phyloP scores from a whole-genome alignment of 2,888 invertebrate genomes.

The Exocentrus adspersus region DNA sequence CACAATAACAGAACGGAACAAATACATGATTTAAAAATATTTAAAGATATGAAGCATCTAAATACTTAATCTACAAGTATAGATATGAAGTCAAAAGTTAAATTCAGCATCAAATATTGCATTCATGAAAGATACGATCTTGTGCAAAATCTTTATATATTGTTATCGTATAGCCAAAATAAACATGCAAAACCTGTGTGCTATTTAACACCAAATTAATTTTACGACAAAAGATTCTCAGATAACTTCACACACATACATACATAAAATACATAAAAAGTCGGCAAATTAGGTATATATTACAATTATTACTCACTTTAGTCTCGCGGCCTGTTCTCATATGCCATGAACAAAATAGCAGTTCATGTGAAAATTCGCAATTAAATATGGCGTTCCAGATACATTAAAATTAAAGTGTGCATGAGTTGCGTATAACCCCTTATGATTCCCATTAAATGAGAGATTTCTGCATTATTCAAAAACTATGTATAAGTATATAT shows the following conservation, averaged over 20 bases:
- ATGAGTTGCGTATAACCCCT: too few species aligned
- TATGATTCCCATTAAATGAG: too few species aligned
- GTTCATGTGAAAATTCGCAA: not conserved
- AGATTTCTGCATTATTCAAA: too few species aligned
- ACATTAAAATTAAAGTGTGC: too few species aligned
- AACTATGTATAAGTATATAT: too few species aligned
- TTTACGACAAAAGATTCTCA: constrained; percentile 31
- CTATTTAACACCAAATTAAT: constrained; percentile 41
- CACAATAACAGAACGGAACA: too few species aligned
- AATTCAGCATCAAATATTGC: not conserved
- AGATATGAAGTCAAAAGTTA: not conserved
- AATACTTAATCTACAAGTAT: too few species aligned
- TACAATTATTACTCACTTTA: not conserved
- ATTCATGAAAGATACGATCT: not conserved
- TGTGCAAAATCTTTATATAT: constrained; percentile 32
- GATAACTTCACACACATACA: constrained; percentile 27
- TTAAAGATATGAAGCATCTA: too few species aligned
- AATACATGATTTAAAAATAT: too few species aligned
- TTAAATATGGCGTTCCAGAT: not conserved
- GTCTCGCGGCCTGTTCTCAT: not conserved
- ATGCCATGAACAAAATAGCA: not conserved
- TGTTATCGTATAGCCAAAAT: constrained; percentile 35
- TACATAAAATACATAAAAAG: not conserved
- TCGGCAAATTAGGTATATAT: constrained; percentile 30
- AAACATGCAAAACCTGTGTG: constrained; percentile 37